Evolutionary conservation across 1,140 invertebrate genomes (phyloP), one percentile per base, ranked within the genome.

Genomic region (Apocrypta bakeri): DNA sequence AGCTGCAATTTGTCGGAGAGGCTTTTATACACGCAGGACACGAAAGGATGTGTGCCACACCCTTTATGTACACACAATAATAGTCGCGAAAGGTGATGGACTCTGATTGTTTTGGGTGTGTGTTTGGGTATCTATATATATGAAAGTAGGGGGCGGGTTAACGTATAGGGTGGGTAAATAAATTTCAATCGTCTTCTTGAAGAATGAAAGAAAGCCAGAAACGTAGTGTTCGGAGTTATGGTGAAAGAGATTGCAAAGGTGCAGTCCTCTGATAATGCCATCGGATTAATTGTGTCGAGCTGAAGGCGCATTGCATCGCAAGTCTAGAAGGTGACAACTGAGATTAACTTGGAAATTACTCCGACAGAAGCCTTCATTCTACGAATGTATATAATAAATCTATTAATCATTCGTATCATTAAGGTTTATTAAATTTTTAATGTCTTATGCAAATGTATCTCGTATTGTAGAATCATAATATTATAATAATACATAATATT

Each of bases 1-100:
- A 24, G 33, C 33, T 37, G 61, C 31, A 68, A 78, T 68, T 78
- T 78, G 7, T 78, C 31, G 25, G 9, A 66, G 31, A 37, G 56
- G 63, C 24, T 78, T 78, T 78, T 68, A 78, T 68, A 56, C 7
- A 56, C 6, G 17, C 17, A 56, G 48, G 48, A 17, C 0, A 17
- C 48, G 48, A 17, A n/a, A 56, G 48, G 48, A 56, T 56, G 17
- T 6, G 17, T 21, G 48, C 48, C 48, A 56, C 48, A 56, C 48
- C 48, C 48, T 21, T 17, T 56, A 21, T 56, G 48, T 56, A n/a
- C 7, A 56, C 48, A 56, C 21, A 56, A 17, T 56, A n/a, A 7
- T 6, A 56, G 17, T 56, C 17, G 17, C 21, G 48, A 56, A 21
- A 17, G 8, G 48, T 56, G 48, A 56, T 56, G 48, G 21, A 0